Percentiles rank a stretch among this genome's conserved stretches.
Evolutionary conservation across 35 echinoderm and acorn worm species (phyloP).

Genomic region (Holothuria glaberrima): DNA sequence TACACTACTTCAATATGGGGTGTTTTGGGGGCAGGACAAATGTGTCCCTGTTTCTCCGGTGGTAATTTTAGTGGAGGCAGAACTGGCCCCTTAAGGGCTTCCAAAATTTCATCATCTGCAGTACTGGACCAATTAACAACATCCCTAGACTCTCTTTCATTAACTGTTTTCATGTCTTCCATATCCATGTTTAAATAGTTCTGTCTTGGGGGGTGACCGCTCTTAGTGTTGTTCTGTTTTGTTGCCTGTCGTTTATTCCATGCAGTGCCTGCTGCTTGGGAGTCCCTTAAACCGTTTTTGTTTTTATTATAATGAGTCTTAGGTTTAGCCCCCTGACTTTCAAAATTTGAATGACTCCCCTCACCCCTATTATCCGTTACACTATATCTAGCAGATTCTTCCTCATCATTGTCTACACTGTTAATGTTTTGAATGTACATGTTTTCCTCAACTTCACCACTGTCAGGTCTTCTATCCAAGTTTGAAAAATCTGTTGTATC

Average conservation of each 20-base stretch:
- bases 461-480: background rate
- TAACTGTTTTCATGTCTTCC: background rate
- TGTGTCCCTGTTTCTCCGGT: background rate
- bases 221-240: background rate
- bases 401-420: background rate
- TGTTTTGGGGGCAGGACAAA: conserved; percentile 2
- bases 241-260: conserved; percentile 9
- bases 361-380: background rate
- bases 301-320: conserved; percentile 43
- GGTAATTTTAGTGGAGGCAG: conserved; percentile 37
- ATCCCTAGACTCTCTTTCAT: background rate
- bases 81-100: conserved; percentile 45
- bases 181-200: conserved; percentile 47
- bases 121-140: background rate
- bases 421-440: background rate
- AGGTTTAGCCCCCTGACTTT: conserved; percentile 44
- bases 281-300: conserved; percentile 38
- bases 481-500: background rate
- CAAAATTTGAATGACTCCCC: background rate
- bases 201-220: background rate
- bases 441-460: background rate
- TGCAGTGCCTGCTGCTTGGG: background rate
- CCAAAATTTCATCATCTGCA: conserved; percentile 22
- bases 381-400: background rate
- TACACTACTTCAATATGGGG: conserved; percentile 33